Evolutionary conservation across 2,113 vertebrate species (phyloP), one percentile per base, ranked within the genome.

Genomic region (Elephas maximus): DNA sequence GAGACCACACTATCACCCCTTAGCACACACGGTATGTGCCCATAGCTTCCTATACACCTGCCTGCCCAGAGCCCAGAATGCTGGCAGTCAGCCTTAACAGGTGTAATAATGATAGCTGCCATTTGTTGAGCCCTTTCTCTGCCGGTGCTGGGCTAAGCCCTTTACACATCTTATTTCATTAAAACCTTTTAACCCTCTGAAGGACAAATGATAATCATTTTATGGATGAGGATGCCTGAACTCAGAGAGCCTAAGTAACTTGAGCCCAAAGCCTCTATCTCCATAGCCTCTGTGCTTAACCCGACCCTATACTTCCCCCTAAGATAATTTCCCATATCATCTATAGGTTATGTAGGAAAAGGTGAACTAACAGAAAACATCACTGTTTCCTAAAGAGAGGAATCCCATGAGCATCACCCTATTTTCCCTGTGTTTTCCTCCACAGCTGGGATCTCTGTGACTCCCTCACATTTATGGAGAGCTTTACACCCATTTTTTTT

Each of bases 231-330:
- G 12, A 10, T 84, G 28, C 23, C 53, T 74, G 3, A 7, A 30
- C 28, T 28, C 11, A 92, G 65, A 91, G 33, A n/a, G 76, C 51
- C 65, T 90, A 63, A 87, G 69, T 41, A 86, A 83, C 48, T 51
- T 90, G 83, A 74, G 45, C 37, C 62, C 62, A 30, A 69, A 53
- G 86, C 87, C 24, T 93, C 24, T 65, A 0, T 48, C 8, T 88
- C 44, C 30, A 65, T 69, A 91, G 62, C 53, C 53, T 62, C 48
- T 74, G 0, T 67, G 37, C 60, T 48, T 91, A 69, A 73, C 81
- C 93, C 44, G 57, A 21, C 23, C n/a, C 33, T 81, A 1, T 33
- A 65, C 37, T 8, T 78, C 63, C 76, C 67, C 63, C 83, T 63
- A 62, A 44, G 57, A 26, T 37, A 63, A 78, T n/a, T 87, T 18